Base-by-base conservation (phyloP, 1,140 invertebrate species). In the Drosophila kikkawai region DNA sequence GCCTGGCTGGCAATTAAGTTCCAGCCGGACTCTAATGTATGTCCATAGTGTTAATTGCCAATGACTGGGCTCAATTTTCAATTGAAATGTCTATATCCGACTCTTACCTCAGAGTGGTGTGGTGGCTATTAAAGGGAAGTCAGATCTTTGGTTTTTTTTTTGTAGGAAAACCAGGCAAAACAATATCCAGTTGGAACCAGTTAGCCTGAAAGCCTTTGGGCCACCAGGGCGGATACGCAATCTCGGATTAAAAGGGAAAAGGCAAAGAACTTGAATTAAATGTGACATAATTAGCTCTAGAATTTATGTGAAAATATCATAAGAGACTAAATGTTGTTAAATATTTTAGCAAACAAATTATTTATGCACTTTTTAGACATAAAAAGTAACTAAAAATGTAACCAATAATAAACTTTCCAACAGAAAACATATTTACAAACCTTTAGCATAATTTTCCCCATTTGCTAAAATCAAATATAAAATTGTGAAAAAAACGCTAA, bases 21-120 rank as follows among this genome's bases (percentile, higher is more conserved):
- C 69, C 64, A 74, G 53, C 47, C 73, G 22, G 61, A 26, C 60
- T 67, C 34, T 67, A 58, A 66, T 76, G 61, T 66, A 47, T 76
- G 73, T 76, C 61, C 74, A 76, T 76, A 76, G 73, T 76, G 74
- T 67, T 76, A 76, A 76, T 76, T 76, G 74, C 73, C 42, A 76
- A 76, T 76, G 74, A 76, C 74, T 67, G 74, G 74, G 42, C 53
- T 76, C 48, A 48, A 76, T 37, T 37, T 66, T 76, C 74, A 75
- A 75, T 75, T 75, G 73, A 78, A 77, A 69, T 55, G 75, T 77
- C 48, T 78, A 77, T 77, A 69, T 69, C 64, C 64, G 51, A 67
- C 26, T 65, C 59, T 65, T 75, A 75, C 48, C 41, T 64, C 37
- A 77, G 58, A 77, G 50, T 61, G 47, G 45, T 42, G 50, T 61